A percentile compares a stretch with the other conserved stretches of the same genome.
These are phyloP conservation scores for Pachydiplax longipennis DNA, from an alignment of 2,888 invertebrate species.

Conservation along the genomic window DNA sequence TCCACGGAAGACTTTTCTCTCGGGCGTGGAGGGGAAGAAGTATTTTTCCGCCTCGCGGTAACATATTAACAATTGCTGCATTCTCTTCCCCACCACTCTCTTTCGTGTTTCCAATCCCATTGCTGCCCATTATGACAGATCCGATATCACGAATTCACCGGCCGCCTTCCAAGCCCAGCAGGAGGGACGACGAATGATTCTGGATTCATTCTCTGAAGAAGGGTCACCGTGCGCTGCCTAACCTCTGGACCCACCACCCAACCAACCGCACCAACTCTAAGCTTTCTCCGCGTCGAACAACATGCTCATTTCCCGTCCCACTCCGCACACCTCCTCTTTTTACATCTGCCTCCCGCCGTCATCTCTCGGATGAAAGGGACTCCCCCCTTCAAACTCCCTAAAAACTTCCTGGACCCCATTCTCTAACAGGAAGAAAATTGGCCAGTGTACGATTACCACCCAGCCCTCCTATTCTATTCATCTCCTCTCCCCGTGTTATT, in stretches of 20 bases:
- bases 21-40: no score
- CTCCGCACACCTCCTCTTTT: neutral
- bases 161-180: neutral
- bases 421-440: neutral
- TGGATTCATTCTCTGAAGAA: neutral
- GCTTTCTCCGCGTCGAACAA: neutral
- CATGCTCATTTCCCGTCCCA: neutral
- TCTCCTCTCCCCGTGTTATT: conserved; percentile 16
- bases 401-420: neutral
- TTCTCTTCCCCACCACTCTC: neutral
- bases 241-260: neutral
- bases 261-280: neutral
- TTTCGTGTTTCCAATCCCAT: neutral
- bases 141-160: neutral
- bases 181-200: neutral
- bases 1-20: no score
- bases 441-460: conserved; percentile 40
- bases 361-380: neutral
- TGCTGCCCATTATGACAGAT: neutral
- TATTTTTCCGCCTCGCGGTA: neutral
- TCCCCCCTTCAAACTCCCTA: neutral
- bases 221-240: neutral
- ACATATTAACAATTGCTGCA: neutral
- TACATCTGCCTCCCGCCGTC: conserved; percentile 26
- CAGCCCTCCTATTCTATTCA: neutral